Conservation (phyloP, 1,140 invertebrate genomes). For the Hermetia illucens region DNA sequence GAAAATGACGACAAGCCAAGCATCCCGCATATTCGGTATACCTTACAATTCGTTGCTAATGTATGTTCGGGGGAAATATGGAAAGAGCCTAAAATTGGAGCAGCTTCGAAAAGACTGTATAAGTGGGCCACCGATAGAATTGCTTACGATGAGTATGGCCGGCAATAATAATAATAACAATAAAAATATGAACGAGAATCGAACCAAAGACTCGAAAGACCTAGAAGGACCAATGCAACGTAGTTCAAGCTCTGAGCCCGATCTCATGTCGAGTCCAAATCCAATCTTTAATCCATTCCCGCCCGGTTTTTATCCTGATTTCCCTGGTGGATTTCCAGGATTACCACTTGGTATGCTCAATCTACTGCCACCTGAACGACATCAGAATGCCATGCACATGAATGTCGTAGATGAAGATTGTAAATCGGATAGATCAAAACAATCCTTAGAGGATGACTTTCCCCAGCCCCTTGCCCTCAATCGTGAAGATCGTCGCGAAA, state of each 20-base stretch:
- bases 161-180: slow-evolving; percentile 7
- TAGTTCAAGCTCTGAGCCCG: slow-evolving; percentile 44
- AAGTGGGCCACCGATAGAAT: slow-evolving; percentile 51
- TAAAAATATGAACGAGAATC: slow-evolving; percentile 18
- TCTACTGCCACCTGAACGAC: slow-evolving; percentile 53
- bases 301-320: slow-evolving; percentile 66
- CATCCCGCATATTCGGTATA: slow-evolving; percentile 75
- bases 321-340: slow-evolving; percentile 51
- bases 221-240: slow-evolving; percentile 22
- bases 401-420: slow-evolving; percentile 46
- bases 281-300: slow-evolving; percentile 55
- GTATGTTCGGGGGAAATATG: slow-evolving; percentile 86
- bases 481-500: slow-evolving; percentile 37
- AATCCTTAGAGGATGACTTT: slow-evolving; percentile 47
- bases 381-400: slow-evolving; percentile 30
- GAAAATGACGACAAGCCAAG: slow-evolving; percentile 88
- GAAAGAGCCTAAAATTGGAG: slow-evolving; percentile 75
- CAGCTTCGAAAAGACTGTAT: slow-evolving; percentile 76
- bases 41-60: slow-evolving; percentile 82
- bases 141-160: slow-evolving; percentile 45
- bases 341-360: slow-evolving; percentile 73
- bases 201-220: slow-evolving; percentile 15
- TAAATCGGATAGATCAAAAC: slow-evolving; percentile 46
- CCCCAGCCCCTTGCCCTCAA: slow-evolving; percentile 35
- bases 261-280: slow-evolving; percentile 38